Evolutionary conservation across 1,140 invertebrate species (phyloP), one percentile per base, ranked within the genome.

Genomic region (Drosophila guanche): DNA sequence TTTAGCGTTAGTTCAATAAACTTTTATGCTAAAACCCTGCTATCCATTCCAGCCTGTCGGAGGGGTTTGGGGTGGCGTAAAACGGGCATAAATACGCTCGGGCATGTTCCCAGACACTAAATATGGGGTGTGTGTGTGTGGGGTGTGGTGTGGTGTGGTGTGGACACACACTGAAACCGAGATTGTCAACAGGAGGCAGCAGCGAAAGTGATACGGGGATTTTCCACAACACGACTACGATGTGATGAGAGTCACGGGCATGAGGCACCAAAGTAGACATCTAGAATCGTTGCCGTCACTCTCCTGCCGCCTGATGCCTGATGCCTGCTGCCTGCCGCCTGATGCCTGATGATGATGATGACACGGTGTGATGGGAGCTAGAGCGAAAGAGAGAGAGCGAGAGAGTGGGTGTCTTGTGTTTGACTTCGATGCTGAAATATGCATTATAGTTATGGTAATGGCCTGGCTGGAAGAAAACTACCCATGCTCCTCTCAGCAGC

Each of bases 361-460:
- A 76, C 60, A 65, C 71, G 56, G 43, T 20, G 46, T 27, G 58
- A 71, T 33, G 61, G 61, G 1, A 14, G 12, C 16, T 46, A 7
- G 10, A 27, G 29, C 7, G 5, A 20, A 16, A 8, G 25, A 41
- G 42, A 56, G 3, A 16, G 41, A 12, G 48, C 27, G 48, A 25
- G 40, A n/a, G 25, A 48, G 60, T 65, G 47, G 14, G 12, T 37
- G 52, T 55, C 65, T 67, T 68, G 68, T 68, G 62, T 68, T 55
- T 70, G 67, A 69, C 65, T 65, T 76, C 81, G 83, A 88, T 88
- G 81, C 81, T 86, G 81, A 86, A 86, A 86, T 86, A 86, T 86
- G 81, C 81, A 86, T 86, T 86, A 86, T 86, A 86, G 83, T 86
- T 86, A 86, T 86, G 83, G 83, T 86, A 86, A 86, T 86, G 83